Base-by-base conservation (phyloP, 2,113 vertebrate species). In the Prietella phreatophila region DNA sequence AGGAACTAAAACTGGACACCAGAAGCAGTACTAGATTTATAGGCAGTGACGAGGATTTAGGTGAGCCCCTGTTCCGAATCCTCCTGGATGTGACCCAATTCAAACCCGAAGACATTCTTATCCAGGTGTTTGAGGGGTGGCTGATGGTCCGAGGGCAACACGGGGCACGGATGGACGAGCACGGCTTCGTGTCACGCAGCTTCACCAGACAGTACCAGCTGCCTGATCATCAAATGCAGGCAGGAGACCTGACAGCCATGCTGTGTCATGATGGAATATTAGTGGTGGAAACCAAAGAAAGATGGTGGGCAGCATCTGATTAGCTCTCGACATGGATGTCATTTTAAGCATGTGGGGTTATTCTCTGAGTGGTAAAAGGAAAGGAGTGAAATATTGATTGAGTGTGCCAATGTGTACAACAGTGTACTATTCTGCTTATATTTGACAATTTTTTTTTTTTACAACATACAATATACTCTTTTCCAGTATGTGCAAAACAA, bases 121-220 rank as follows among this genome's bases (percentile, higher is more conserved):
- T 97, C 86, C 96, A 97, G 92, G 95, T 96, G 82, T 96, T 95
- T 0, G 96, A 97, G 91, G 96, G 96, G 39, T 97, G 96, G 96
- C 95, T 97, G 69, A 91, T 97, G 91, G 93, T 97, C 61, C 96
- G 95, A 89, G 96, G 95, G 80, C 95, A 94, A 33, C 96, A 97
- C 0, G 95, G 93, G 15, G 87, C 89, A 90, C 93, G 96, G 88
- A 96, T 97, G 96, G 96, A 97, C 0, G 96, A 97, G 86, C 96
- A 97, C 0, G 96, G 96, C 1, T 96, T 96, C 25, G 47, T 96
- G 86, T 95, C 96, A 0, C 91, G 96, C 71, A 96, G 95, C 89
- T 96, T 97, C 90, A 96, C 94, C 56, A 95, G 96, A 75, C 95
- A 96, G 65, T 96, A 96, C 86, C 94, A 93, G 79, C 90, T 97